Evolutionary conservation across 2,888 invertebrate species (phyloP).

Genomic region (Latrodectus hesperus): DNA sequence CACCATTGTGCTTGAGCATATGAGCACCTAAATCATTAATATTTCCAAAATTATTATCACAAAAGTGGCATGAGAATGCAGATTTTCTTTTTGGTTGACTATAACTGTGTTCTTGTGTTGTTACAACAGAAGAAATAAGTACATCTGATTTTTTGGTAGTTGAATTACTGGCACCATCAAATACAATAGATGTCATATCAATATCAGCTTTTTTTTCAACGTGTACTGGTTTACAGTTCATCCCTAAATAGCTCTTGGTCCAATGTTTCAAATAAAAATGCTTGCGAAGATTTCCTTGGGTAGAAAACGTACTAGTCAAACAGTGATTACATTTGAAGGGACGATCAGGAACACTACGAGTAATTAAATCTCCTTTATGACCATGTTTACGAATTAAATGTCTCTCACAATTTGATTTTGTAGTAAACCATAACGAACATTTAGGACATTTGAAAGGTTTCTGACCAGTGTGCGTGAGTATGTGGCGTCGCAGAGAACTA

Average conservation of each 20-base stretch:
- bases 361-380: conserved; percentile 72
- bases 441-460: conserved; percentile 97
- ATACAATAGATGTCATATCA: not conserved
- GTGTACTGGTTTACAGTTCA: conserved; percentile 52
- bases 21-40: conserved; percentile 79
- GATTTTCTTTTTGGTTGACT: conserved; percentile 50
- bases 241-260: conserved; percentile 72
- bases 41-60: conserved; percentile 88
- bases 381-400: conserved; percentile 90
- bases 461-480: conserved; percentile 94
- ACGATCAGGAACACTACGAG: conserved; percentile 83
- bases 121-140: conserved; percentile 21
- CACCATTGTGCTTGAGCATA: conserved; percentile 73
- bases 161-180: not conserved
- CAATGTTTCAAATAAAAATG: conserved; percentile 85
- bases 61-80: conserved; percentile 85
- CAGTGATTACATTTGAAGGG: conserved; percentile 87
- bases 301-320: conserved; percentile 85
- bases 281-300: conserved; percentile 85
- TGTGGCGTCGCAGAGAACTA: conserved; percentile 94
- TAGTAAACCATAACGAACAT: conserved; percentile 94
- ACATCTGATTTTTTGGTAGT: conserved; percentile 6
- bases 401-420: conserved; percentile 97
- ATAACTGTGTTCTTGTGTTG: conserved; percentile 59
- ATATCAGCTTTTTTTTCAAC: conserved; percentile 17